Evolutionary conservation across 2,113 vertebrate genomes (phyloP).

Genomic region (Beaufortia kweichowensis): DNA sequence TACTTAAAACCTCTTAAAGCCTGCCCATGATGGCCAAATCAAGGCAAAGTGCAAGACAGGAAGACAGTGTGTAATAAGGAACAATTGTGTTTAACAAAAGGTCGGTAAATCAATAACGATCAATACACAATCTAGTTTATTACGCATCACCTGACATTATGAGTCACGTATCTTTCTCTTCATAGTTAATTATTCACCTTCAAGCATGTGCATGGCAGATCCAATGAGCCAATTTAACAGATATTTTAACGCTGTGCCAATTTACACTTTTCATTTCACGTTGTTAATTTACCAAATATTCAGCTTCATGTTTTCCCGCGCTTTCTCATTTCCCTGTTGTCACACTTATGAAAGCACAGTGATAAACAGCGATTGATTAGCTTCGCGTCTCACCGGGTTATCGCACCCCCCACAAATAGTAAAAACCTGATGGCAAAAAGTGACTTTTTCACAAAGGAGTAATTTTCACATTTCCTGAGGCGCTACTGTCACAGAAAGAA

Average conservation of each 20-base stretch:
- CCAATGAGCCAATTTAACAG: conserved; percentile 23
- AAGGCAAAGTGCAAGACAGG: conserved; percentile 8
- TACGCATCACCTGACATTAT: conserved; percentile 17
- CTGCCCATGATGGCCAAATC: conserved; percentile 19
- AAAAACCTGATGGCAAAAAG: background rate
- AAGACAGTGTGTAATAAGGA: conserved; percentile 7
- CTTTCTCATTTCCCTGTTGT: conserved; percentile 29
- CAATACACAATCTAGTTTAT: conserved; percentile 12
- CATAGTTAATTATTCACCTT: conserved; percentile 6
- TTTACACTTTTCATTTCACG: conserved; percentile 44
- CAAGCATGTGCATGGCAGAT: conserved; percentile 16
- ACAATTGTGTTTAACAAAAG: conserved; percentile 29
- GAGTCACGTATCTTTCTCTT: background rate
- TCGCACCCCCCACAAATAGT: conserved; percentile 20
- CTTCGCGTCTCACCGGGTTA: conserved; percentile 17
- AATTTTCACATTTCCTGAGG: conserved; percentile 18
- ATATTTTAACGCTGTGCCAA: conserved; percentile 40
- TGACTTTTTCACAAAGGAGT: background rate
- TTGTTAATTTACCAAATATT: conserved; percentile 39
- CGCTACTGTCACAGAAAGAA: background rate
- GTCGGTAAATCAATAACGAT: conserved; percentile 23
- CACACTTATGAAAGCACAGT: conserved; percentile 21
- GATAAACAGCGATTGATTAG: conserved; percentile 29
- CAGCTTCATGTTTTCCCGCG: background rate
- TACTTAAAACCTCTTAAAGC: conserved; percentile 5